Evolutionary conservation across 2,888 invertebrate genomes (phyloP), one percentile per base, ranked within the genome.

Genomic region (Meliscaeva auricollis): DNA sequence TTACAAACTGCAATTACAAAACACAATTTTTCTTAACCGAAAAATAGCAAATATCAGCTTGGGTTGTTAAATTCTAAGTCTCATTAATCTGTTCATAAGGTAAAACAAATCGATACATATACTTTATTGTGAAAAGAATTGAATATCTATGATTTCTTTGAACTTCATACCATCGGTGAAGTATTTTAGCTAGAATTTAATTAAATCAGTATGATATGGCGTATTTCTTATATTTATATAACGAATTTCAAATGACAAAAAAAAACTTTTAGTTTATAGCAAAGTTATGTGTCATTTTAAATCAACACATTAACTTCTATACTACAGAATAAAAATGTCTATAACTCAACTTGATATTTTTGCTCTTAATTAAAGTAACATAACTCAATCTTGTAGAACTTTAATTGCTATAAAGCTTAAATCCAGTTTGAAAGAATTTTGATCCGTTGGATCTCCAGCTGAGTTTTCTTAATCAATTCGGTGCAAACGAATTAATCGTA

Each of bases 401-500:
- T 32, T 50, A 66, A 50, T 66, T 22, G 50, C 66, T 50, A 20
- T n/a, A 66, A 66, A 26, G 26, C 26, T 46, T 35, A 5, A 66
- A 66, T 69, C 68, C n/a, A 62, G 32, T 68, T 72, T n/a, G 13
- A 56, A 70, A 58, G 52, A 74, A 78, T 35, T 32, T 30, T 35
- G 30, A 38, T 30, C 41, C 17, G 11, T 32, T 32, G 5, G 54
- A 32, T 73, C 38, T 75, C 80, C 78, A 70, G 64, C 84, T 66
- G 66, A 68, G 75, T 48, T 74, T 20, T 66, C 48, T 68, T 80
- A 80, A 85, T 85, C 76, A 76, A 72, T 80, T 76, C 84, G 75
- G 9, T 66, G 54, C 70, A 48, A 66, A 66, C 50, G 66, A 66
- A 66, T 66, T 50, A 50, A 50, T 66, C 3, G 9, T 58, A 58